phyloP scores from a whole-genome alignment of 2,888 invertebrate genomes.

The Limnephilus rhombicus region DNA sequence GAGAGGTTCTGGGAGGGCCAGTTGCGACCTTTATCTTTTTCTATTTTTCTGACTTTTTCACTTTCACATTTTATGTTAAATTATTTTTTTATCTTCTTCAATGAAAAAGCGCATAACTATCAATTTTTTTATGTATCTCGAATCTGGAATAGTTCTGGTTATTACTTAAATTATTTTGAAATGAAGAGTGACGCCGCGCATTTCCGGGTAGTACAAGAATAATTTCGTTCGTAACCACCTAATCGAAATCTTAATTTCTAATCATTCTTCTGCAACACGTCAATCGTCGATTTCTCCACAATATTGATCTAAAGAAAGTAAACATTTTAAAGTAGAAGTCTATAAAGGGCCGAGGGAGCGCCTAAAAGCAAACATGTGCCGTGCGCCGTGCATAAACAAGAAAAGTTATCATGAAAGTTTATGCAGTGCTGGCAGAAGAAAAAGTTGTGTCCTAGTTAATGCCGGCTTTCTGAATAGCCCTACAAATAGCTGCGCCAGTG shows the following conservation, averaged over 20 bases:
- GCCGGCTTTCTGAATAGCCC: conserved; percentile 27
- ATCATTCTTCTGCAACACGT: conserved; percentile 10
- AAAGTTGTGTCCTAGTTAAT: conserved; percentile 27
- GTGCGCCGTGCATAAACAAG: conserved; percentile 28
- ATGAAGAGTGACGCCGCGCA: background rate
- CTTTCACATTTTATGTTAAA: no score
- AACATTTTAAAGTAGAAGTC: conserved; percentile 8
- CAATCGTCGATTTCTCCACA: conserved; percentile 23
- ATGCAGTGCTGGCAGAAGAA: conserved; percentile 39
- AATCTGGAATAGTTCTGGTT: background rate
- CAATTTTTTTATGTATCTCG: background rate
- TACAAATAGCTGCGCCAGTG: conserved; percentile 36
- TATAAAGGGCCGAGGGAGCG: background rate
- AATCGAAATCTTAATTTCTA: background rate
- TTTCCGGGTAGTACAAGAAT: background rate
- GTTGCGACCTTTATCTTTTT: no score
- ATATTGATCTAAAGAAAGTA: conserved; percentile 17
- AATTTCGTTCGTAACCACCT: background rate
- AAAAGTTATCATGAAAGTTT: conserved; percentile 36
- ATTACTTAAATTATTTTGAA: background rate
- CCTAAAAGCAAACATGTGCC: conserved; percentile 34
- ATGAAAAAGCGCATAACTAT: background rate
- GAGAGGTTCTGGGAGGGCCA: no score
- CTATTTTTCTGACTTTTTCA: no score
- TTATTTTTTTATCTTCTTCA: no score